phyloP scores from a whole-genome alignment of 2,797 vertebrate species.

The Pygocentrus nattereri region DNA sequence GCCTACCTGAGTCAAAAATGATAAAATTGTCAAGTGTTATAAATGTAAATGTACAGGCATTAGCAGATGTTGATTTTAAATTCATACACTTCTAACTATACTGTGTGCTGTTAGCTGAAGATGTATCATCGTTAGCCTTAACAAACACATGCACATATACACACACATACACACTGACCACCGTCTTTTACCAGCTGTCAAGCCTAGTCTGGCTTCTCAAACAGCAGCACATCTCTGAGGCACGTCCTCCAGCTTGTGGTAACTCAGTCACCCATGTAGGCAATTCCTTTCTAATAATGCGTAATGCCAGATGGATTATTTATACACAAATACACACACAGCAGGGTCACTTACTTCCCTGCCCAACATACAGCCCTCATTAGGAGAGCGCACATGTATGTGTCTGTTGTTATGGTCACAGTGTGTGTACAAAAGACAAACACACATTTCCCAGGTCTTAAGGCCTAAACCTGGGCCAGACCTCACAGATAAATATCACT shows the following conservation, averaged over 20 bases:
- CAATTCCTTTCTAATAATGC: background rate
- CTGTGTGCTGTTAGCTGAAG: too few relatives aligned
- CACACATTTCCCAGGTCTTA: conserved; percentile 53
- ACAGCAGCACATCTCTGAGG: background rate
- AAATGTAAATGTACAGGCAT: too few relatives aligned
- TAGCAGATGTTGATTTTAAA: too few relatives aligned
- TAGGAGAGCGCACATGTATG: background rate
- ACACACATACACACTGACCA: background rate
- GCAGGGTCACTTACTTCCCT: background rate
- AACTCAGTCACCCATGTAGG: background rate
- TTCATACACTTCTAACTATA: too few relatives aligned
- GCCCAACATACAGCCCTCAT: background rate
- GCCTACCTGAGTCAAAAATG: too few relatives aligned
- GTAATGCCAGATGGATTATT: background rate
- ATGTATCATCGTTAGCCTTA: too few relatives aligned
- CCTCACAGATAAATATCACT: conserved; percentile 67
- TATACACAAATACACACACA: background rate
- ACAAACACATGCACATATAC: background rate
- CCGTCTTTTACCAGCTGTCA: background rate
- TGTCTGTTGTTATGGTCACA: conserved; percentile 13
- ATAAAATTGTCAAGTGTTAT: too few relatives aligned
- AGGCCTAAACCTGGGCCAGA: conserved; percentile 61
- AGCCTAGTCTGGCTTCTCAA: background rate
- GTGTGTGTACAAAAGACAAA: conserved; percentile 32
- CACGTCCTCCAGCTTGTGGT: background rate